These are phyloP conservation scores for Drosophila simulans DNA, from an alignment of 1,140 invertebrate genomes.

Conservation along the genomic window DNA sequence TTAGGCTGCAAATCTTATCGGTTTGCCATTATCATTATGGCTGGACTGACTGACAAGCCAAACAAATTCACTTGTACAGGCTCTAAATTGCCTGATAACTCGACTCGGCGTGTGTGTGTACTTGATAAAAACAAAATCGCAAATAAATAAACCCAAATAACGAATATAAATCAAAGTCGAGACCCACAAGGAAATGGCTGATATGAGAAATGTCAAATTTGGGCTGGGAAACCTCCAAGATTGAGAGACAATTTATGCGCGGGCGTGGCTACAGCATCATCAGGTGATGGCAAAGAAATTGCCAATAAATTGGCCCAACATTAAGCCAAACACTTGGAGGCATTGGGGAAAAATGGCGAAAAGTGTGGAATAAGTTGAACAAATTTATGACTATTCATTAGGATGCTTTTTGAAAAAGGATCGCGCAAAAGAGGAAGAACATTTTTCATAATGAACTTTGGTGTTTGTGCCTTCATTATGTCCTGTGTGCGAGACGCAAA, in stretches of 20 bases:
- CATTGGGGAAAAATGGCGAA: slow-evolving; percentile 18
- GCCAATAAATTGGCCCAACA: slow-evolving; percentile 72
- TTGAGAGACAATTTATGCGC: slow-evolving; percentile 41
- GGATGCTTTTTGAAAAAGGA: slow-evolving; percentile 18
- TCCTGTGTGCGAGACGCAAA: slow-evolving; percentile 30
- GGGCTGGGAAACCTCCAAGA: not conserved
- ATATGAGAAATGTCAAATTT: slow-evolving; percentile 71
- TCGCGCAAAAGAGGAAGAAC: slow-evolving; percentile 2
- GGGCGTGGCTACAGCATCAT: slow-evolving; percentile 43
- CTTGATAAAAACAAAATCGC: slow-evolving; percentile 38
- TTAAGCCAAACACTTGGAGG: slow-evolving; percentile 30
- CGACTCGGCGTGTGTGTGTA: slow-evolving; percentile 9
- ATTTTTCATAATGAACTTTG: slow-evolving; percentile 53
- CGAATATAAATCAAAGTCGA: slow-evolving; percentile 54
- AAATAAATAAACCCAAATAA: slow-evolving; percentile 20
- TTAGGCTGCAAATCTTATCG: slow-evolving; percentile 40
- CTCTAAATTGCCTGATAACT: slow-evolving; percentile 38
- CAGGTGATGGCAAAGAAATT: slow-evolving; percentile 63
- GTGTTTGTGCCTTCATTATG: slow-evolving; percentile 23
- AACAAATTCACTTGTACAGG: slow-evolving; percentile 19
- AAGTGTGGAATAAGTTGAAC: slow-evolving; percentile 31
- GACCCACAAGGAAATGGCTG: slow-evolving; percentile 39
- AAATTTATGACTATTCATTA: slow-evolving; percentile 79
- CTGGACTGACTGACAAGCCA: slow-evolving; percentile 5
- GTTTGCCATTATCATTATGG: slow-evolving; percentile 25